These are phyloP conservation scores for Myanophis thanlyinensis DNA, from an alignment of 2,113 vertebrate genomes.

Conservation along the genomic window DNA sequence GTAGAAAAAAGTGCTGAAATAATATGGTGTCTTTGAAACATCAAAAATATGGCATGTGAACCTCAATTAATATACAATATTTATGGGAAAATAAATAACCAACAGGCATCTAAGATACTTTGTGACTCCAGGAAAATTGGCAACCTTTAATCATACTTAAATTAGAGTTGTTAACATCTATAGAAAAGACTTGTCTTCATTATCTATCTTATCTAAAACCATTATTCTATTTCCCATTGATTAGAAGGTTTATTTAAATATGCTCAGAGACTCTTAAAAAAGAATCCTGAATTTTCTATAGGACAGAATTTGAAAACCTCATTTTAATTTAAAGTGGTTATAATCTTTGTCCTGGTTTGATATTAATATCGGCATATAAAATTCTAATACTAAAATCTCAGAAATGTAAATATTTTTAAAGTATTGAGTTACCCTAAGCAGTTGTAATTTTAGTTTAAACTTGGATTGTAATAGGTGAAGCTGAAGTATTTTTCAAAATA, in stretches of 20 bases:
- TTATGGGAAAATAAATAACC: background rate
- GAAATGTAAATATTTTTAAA: background rate
- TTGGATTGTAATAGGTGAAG: conserved; percentile 36
- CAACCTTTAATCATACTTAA: background rate
- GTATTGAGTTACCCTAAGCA: background rate
- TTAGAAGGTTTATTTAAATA: background rate
- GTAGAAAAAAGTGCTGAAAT: background rate
- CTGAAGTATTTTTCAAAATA: conserved; percentile 30
- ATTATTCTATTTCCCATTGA: background rate
- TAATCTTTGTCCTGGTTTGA: background rate
- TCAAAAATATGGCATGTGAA: background rate
- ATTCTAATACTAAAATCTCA: background rate
- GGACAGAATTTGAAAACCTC: background rate
- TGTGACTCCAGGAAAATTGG: background rate
- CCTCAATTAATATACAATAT: background rate
- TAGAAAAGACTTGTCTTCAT: background rate
- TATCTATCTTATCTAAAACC: background rate
- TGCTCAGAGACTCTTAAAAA: background rate
- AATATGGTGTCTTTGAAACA: background rate
- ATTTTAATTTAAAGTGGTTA: background rate
- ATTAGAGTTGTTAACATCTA: background rate
- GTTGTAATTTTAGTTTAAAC: conserved; percentile 19
- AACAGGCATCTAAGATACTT: background rate
- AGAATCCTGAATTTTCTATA: background rate
- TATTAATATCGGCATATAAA: background rate